phyloP scores from a whole-genome alignment of 2,113 vertebrate species.

The human region DNA sequence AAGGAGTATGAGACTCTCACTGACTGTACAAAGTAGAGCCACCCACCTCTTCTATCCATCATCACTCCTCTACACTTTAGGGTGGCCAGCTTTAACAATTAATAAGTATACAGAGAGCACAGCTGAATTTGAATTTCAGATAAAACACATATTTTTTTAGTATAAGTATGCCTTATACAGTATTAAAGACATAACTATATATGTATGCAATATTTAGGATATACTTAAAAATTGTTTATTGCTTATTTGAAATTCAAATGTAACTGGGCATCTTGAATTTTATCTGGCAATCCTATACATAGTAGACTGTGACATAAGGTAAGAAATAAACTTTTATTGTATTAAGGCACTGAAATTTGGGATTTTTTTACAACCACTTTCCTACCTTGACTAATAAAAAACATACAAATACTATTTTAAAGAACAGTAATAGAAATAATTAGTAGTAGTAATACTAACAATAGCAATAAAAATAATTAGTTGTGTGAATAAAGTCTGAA shows the following conservation, averaged over 20 bases:
- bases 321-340: not conserved
- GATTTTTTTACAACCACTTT: not conserved
- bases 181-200: not conserved
- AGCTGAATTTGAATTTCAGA: not conserved
- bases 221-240: not conserved
- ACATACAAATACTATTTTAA: not conserved
- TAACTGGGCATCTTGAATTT: not conserved
- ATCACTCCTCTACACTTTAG: not conserved
- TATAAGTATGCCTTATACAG: not conserved
- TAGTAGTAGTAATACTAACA: not conserved
- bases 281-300: not conserved
- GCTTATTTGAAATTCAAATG: not conserved
- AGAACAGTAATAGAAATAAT: not conserved
- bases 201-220: not conserved
- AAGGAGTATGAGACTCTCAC: not conserved
- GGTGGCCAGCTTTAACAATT: not conserved
- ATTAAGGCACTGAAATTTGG: not conserved
- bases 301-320: not conserved
- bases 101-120: not conserved
- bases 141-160: not conserved
- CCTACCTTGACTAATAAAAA: conserved; percentile 17
- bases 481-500: conserved; percentile 18
- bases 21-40: not conserved
- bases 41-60: not conserved
- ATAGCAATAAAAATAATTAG: not conserved